Conservation (phyloP, 2,888 invertebrate genomes). For the Drosophila gaucha region DNA sequence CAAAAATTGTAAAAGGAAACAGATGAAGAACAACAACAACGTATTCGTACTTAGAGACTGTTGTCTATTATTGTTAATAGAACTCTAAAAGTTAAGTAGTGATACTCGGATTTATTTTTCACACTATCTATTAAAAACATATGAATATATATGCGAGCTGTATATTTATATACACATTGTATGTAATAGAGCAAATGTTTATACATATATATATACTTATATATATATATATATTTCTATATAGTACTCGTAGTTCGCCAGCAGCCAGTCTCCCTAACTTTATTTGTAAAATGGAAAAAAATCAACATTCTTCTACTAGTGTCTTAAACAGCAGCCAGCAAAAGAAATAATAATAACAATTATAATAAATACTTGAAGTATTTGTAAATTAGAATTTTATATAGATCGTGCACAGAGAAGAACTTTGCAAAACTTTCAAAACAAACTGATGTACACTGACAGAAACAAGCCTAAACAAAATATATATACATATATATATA, state of each 20-base stretch:
- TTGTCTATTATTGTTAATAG: conserved; percentile 80
- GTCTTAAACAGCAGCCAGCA: conserved; percentile 68
- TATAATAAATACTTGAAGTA: conserved; percentile 65
- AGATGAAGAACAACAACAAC: conserved; percentile 75
- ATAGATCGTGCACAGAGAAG: conserved; percentile 59
- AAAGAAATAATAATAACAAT: conserved; percentile 19
- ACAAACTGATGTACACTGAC: conserved; percentile 70
- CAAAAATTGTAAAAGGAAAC: conserved; percentile 13
- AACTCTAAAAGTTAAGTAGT: conserved; percentile 77
- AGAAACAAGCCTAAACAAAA: conserved; percentile 60
- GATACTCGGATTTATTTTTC: conserved; percentile 80
- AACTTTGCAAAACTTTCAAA: conserved; percentile 23
- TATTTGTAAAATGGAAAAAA: conserved; percentile 28
- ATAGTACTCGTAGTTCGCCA: conserved; percentile 50
- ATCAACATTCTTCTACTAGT: conserved; percentile 67
- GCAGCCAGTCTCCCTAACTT: conserved; percentile 47
- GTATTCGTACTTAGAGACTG: conserved; percentile 81
- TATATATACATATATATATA: conserved; percentile 22
- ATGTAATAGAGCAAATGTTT: too few species aligned
- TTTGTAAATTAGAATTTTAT: conserved; percentile 66
- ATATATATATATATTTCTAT: conserved; percentile 52
- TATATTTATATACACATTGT: conserved; percentile 47
- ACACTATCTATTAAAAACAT: conserved; percentile 54
- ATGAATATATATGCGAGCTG: conserved; percentile 22
- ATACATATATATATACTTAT: conserved; percentile 33